These are phyloP conservation scores for Microcebus tavaratra DNA, from an alignment of 2,113 vertebrate species.

Conservation along the genomic window DNA sequence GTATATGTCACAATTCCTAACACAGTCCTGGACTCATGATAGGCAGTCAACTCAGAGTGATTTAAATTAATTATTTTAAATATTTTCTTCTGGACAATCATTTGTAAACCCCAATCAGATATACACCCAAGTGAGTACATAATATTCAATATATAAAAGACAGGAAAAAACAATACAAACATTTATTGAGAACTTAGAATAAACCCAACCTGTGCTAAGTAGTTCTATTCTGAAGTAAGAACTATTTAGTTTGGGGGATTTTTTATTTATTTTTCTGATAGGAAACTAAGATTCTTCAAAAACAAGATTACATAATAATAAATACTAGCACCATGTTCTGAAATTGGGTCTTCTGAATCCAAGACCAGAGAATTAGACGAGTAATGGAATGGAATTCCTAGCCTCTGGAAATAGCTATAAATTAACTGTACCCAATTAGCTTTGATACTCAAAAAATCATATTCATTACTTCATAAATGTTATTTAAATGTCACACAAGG, in stretches of 20 bases:
- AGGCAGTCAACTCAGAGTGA: not conserved
- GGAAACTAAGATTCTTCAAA: not conserved
- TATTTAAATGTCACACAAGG: not conserved
- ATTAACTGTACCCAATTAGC: not conserved
- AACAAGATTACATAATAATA: not conserved
- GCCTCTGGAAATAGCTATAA: not conserved
- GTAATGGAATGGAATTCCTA: not conserved
- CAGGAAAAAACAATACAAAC: not conserved
- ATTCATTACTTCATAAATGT: not conserved
- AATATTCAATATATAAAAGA: not conserved
- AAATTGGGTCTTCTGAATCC: not conserved
- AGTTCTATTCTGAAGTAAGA: not conserved
- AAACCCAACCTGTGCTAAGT: not conserved
- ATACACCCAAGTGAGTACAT: not conserved
- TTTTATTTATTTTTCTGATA: not conserved
- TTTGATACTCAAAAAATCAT: not conserved
- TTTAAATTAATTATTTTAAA: constrained; percentile 15
- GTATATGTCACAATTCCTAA: not conserved
- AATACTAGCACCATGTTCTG: not conserved
- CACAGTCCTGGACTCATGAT: not conserved
- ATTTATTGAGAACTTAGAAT: not conserved
- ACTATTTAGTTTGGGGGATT: not conserved
- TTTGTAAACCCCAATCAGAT: not conserved
- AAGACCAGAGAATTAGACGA: not conserved
- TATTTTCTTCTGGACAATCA: not conserved